Base-by-base conservation (phyloP, 2,797 vertebrate genomes). In the Huso huso region DNA sequence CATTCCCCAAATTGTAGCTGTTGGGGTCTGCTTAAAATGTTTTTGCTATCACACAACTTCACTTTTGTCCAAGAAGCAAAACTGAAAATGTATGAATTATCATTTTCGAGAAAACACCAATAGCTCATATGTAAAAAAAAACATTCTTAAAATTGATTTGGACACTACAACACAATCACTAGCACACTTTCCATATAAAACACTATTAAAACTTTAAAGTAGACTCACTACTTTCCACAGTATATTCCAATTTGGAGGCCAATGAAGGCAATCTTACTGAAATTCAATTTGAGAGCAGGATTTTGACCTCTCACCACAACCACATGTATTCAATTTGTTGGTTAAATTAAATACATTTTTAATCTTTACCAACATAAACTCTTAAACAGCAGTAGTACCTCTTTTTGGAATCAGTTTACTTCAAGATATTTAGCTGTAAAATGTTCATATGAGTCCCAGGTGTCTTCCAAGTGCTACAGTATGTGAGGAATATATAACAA, bases 311-410 rank as follows among this genome's bases (percentile, higher is more conserved):
- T 58, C 55, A 69, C 49, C 9, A 68, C 62, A 68, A 66, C 49
- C 67, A 68, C n/a, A 60, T 64, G 63, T 61, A 62, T 68, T 68
- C 58, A 49, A 71, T 67, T 65, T 65, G 37, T 52, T 68, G 66
- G 50, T 51, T 9, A 61, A 64, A 62, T 55, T 51, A 4, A 61
- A 63, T 63, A 18, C 49, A 49, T 23, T 57, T 65, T 6, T 62
- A 23, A 65, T 65, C 52, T 65, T 55, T 48, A 48, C 64, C 48
- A 65, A 65, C 55, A 65, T 65, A n/a, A n/a, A n/a, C 64, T 65
- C 53, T 51, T 13, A 64, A 65, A 65, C 49, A 55, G 50, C 23
- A 62, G 58, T 37, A 62, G 63, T 49, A 65, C 61, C 61, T 51
- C 63, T 66, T 50, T 55, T 57, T 62, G 23, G 10, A n/a, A 53